Percentiles rank a stretch among this genome's conserved stretches.
phyloP scores from a whole-genome alignment of 2,888 invertebrate species.

The Ectemnius lituratus region DNA sequence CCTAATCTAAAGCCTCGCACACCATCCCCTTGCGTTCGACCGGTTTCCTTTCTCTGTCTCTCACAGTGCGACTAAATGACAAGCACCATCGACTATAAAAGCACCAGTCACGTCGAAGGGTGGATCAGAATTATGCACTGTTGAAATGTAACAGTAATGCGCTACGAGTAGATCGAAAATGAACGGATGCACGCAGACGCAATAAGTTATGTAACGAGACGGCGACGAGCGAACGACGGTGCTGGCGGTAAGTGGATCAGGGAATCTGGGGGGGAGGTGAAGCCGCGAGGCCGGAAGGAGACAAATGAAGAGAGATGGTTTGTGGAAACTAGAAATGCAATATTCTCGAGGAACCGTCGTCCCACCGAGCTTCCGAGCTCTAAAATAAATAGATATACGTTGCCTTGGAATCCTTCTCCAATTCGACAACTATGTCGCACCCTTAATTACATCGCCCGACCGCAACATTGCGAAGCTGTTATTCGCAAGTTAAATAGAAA shows the following conservation, averaged over 20 bases:
- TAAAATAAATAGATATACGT: constrained; percentile 64
- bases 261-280: constrained; percentile 52
- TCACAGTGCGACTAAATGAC: constrained; percentile 16
- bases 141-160: neutral
- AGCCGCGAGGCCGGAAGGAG: constrained; percentile 61
- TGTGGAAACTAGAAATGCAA: constrained; percentile 65
- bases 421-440: constrained; percentile 38
- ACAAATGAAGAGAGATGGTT: constrained; percentile 67
- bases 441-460: constrained; percentile 9
- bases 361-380: constrained; percentile 30
- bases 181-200: constrained; percentile 44
- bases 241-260: constrained; percentile 59
- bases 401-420: constrained; percentile 50
- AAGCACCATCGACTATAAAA: constrained; percentile 15
- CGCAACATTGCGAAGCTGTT: neutral
- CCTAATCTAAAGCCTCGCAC: constrained; percentile 71
- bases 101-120: constrained; percentile 11
- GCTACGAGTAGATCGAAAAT: constrained; percentile 29
- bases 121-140: neutral
- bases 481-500: too few relatives aligned
- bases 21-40: constrained; percentile 49
- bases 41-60: constrained; percentile 1
- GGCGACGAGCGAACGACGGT: too few relatives aligned
- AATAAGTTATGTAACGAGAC: constrained; percentile 59
- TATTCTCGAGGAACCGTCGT: constrained; percentile 59